phyloP scores from a whole-genome alignment of 2,888 invertebrate species.

The Drosophila kokeensis region DNA sequence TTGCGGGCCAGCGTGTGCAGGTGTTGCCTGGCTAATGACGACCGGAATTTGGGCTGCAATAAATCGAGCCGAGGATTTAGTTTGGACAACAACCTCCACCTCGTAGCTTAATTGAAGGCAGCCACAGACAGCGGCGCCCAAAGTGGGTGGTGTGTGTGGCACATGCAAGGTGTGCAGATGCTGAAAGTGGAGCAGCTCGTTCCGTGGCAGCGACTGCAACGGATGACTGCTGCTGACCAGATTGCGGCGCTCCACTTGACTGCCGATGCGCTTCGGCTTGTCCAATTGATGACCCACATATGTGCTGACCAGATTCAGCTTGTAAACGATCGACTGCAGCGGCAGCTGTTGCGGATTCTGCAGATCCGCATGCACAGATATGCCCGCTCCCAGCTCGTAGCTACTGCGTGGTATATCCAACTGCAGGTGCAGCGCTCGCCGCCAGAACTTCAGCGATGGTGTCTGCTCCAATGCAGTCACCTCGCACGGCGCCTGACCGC shows the following conservation, averaged over 20 bases:
- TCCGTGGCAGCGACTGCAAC: conserved; percentile 40
- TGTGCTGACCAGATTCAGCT: conserved; percentile 69
- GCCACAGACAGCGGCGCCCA: conserved; percentile 57
- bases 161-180: conserved; percentile 71
- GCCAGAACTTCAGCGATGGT: conserved; percentile 73
- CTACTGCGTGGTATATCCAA: conserved; percentile 70
- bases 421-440: conserved; percentile 69
- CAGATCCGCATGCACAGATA: conserved; percentile 74
- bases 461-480: conserved; percentile 55
- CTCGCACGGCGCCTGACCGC: conserved; percentile 38
- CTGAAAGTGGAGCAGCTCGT: conserved; percentile 58
- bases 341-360: conserved; percentile 67
- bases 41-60: conserved; percentile 69
- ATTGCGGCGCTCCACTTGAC: conserved; percentile 53
- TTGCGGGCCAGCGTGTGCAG: conserved; percentile 9
- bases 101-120: conserved; percentile 80
- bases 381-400: conserved; percentile 72
- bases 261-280: conserved; percentile 54
- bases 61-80: conserved; percentile 53
- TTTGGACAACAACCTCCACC: conserved; percentile 70
- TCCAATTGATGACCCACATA: conserved; percentile 58
- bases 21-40: conserved; percentile 53
- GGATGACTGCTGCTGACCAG: conserved; percentile 59
- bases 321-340: conserved; percentile 66
- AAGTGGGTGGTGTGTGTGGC: conserved; percentile 67